Percentiles rank a stretch among this genome's conserved stretches.
Evolutionary conservation across 2,113 vertebrate species (phyloP).

Genomic region (Equus quagga): DNA sequence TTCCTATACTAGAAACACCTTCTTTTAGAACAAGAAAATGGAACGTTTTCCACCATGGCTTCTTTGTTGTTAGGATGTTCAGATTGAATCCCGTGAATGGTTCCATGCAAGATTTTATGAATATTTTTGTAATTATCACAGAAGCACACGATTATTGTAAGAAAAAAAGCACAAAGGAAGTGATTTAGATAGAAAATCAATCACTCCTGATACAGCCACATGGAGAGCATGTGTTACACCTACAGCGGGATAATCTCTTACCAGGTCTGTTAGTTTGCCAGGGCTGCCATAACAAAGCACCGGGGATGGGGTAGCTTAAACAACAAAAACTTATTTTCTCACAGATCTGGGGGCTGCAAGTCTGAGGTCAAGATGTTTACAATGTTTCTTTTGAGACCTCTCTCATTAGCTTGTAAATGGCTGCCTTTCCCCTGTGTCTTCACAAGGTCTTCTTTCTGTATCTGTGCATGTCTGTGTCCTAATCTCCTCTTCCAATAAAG

Average conservation of each 20-base stretch:
- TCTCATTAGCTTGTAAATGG: background rate
- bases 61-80: constrained; percentile 43
- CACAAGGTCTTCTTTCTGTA: background rate
- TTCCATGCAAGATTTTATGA: background rate
- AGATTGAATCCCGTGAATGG: background rate
- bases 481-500: background rate
- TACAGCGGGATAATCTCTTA: background rate
- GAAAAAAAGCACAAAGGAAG: constrained; percentile 11
- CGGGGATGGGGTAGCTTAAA: background rate
- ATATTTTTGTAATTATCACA: constrained; percentile 43
- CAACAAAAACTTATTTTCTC: background rate
- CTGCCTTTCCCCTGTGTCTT: background rate
- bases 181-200: background rate
- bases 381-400: background rate
- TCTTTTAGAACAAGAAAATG: constrained; percentile 48
- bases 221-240: background rate
- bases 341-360: background rate
- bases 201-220: background rate
- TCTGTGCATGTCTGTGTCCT: background rate
- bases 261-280: background rate
- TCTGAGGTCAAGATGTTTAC: background rate
- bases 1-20: background rate
- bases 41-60: background rate
- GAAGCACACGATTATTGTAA: background rate
- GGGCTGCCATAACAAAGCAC: background rate